These are phyloP conservation scores for Protobothrops flavoviridis DNA, from an alignment of 2,113 vertebrate genomes.

Conservation along the genomic window DNA sequence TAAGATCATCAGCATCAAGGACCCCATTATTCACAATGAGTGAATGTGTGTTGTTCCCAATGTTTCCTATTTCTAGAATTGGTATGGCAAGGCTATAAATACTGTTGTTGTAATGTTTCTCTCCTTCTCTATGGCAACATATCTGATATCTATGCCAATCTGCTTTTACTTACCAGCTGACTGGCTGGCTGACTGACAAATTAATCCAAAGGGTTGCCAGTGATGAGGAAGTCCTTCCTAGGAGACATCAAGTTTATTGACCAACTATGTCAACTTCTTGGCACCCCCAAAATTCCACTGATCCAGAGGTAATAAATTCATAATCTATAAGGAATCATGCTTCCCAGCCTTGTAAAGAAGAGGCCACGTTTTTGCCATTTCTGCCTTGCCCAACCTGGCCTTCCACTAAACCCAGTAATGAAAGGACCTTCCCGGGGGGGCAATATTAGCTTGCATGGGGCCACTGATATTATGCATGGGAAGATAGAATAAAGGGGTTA, in stretches of 20 bases:
- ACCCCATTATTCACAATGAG: neutral
- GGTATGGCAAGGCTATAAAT: neutral
- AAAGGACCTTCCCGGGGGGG: too few species aligned
- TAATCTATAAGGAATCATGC: neutral
- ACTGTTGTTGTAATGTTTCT: neutral
- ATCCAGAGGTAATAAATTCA: neutral
- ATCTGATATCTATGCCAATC: neutral
- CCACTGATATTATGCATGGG: neutral
- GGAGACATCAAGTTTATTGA: neutral
- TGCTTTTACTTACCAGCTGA: neutral
- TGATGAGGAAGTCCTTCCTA: neutral
- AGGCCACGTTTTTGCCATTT: neutral
- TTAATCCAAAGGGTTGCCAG: neutral
- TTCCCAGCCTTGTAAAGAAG: neutral
- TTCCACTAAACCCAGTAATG: neutral
- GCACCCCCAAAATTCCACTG: neutral
- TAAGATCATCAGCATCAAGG: neutral
- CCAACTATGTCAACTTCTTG: neutral
- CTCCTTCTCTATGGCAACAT: neutral
- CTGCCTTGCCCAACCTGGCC: neutral
- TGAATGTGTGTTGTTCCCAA: neutral
- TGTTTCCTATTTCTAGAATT: neutral
- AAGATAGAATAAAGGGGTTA: neutral
- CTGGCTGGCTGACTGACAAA: neutral
- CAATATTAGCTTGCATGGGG: neutral